These are phyloP conservation scores for Toxotes lorentzi DNA, from an alignment of 2,797 vertebrate species.

Conservation along the genomic window DNA sequence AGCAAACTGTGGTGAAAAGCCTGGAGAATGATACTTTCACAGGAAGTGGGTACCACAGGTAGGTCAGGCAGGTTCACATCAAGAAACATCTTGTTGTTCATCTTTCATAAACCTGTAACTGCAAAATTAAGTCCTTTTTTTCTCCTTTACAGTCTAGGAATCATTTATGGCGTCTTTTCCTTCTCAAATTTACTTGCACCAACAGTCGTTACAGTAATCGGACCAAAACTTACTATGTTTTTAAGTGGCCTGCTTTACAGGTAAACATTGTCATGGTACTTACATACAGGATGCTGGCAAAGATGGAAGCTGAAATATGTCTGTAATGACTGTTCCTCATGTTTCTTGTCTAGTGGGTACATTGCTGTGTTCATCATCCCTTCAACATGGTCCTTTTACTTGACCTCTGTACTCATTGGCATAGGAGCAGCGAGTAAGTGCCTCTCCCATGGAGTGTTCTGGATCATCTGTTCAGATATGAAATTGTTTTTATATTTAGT, in stretches of 20 bases:
- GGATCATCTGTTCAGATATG: background rate
- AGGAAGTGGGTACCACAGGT: slow-evolving; percentile 89
- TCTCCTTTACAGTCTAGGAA: slow-evolving; percentile 83
- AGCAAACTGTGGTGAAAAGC: slow-evolving; percentile 89
- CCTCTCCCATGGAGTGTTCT: background rate
- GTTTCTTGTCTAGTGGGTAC: slow-evolving; percentile 80
- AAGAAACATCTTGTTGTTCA: background rate
- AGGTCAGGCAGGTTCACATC: slow-evolving; percentile 11
- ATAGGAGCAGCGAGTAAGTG: slow-evolving; percentile 87
- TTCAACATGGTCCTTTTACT: slow-evolving; percentile 86
- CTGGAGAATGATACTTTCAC: slow-evolving; percentile 82
- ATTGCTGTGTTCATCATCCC: slow-evolving; percentile 85
- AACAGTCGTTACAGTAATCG: slow-evolving; percentile 80
- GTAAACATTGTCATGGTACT: slow-evolving; percentile 60
- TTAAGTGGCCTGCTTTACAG: slow-evolving; percentile 88
- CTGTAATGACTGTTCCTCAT: background rate
- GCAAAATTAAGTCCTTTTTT: background rate
- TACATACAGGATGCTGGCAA: background rate
- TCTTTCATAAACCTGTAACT: background rate
- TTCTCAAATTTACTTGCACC: slow-evolving; percentile 87
- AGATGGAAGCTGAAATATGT: background rate
- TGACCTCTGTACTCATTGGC: slow-evolving; percentile 87
- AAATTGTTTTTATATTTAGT: background rate
- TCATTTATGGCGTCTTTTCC: slow-evolving; percentile 89
- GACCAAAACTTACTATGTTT: slow-evolving; percentile 84